Conservation (phyloP, 2,888 invertebrate genomes). For the Nezara viridula region DNA sequence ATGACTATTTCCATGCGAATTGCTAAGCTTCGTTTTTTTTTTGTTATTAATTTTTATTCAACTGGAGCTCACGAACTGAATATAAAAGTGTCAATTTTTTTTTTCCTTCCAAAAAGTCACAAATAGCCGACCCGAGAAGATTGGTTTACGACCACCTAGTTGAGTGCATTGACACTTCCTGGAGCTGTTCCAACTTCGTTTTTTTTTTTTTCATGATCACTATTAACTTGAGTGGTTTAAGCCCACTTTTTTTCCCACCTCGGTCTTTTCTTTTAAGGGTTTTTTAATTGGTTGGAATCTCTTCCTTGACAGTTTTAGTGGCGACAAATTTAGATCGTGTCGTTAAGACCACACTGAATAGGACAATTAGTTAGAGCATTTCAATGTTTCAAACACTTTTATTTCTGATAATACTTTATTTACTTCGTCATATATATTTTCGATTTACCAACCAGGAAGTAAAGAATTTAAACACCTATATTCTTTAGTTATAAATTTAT, state of each 20-base stretch:
- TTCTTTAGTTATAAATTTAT: too few species aligned
- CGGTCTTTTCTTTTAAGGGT: background rate
- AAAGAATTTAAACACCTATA: background rate
- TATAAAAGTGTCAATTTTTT: background rate
- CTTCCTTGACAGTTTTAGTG: constrained; percentile 1
- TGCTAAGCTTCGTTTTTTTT: background rate
- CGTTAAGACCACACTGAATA: background rate
- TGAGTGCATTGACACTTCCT: background rate
- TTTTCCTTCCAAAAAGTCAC: background rate
- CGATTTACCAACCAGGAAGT: background rate
- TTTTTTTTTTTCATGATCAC: background rate
- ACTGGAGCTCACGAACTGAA: background rate
- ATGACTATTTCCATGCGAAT: background rate
- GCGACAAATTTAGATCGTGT: background rate
- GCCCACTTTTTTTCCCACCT: background rate
- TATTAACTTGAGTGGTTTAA: constrained; percentile 19
- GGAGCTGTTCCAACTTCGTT: background rate
- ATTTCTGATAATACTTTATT: background rate
- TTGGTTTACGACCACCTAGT: background rate
- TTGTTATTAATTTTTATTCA: background rate
- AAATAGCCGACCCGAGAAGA: background rate
- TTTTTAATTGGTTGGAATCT: background rate
- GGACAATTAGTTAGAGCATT: background rate
- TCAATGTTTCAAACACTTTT: background rate
- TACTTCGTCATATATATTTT: background rate